Conservation (phyloP, 1,140 invertebrate species). For the Nomia melanderi region DNA sequence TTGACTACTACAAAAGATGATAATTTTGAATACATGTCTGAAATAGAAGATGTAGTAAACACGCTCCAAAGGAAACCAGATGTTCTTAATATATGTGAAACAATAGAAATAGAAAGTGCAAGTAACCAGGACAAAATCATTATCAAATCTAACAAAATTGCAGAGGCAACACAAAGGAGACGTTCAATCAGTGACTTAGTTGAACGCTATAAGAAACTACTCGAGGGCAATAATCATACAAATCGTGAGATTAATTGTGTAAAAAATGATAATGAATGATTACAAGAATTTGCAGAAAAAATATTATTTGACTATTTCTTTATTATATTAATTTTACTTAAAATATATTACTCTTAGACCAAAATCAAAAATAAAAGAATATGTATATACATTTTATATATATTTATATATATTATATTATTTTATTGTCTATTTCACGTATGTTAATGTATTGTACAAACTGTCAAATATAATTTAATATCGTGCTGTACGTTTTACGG, state of each 20-base stretch:
- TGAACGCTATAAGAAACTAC: conserved; percentile 70
- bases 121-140: conserved; percentile 24
- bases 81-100: conserved; percentile 22
- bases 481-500: too few species aligned
- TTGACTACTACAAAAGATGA: conserved; percentile 20
- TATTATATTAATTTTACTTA: too few species aligned
- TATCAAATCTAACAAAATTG: background rate
- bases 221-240: conserved; percentile 43
- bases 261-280: conserved; percentile 22
- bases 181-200: conserved; percentile 67
- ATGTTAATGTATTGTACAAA: too few species aligned
- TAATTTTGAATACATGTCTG: conserved; percentile 5
- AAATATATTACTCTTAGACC: too few species aligned
- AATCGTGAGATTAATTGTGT: conserved; percentile 12
- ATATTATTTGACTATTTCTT: background rate
- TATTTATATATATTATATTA: too few species aligned
- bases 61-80: conserved; percentile 12
- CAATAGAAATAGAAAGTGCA: conserved; percentile 22
- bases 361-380: too few species aligned
- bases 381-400: too few species aligned
- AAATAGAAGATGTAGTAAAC: conserved; percentile 21
- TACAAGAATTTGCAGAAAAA: conserved; percentile 15
- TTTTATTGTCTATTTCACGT: too few species aligned
- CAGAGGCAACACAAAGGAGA: conserved; percentile 11
- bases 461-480: too few species aligned